A percentile compares a stretch with the other conserved stretches of the same genome.
Evolutionary conservation across 2,888 invertebrate species (phyloP).

Genomic region (Polymixis flavicincta): DNA sequence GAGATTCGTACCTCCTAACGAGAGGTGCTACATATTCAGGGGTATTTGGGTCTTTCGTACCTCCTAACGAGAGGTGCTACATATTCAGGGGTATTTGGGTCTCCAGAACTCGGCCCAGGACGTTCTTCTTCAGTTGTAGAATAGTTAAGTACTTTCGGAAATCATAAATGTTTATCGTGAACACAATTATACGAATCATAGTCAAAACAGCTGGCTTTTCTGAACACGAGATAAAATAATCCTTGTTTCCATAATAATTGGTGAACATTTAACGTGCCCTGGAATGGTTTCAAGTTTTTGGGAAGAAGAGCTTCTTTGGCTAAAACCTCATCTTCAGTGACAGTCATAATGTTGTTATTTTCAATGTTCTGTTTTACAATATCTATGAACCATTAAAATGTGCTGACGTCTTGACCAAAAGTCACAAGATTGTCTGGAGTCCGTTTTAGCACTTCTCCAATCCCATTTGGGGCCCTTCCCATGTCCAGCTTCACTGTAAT

Average conservation of each 20-base stretch:
- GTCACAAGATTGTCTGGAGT: too few species aligned
- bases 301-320: constrained; percentile 1
- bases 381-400: constrained; percentile 3
- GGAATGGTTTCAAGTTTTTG: constrained; percentile 1
- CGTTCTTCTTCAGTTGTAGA: background rate
- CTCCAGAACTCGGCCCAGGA: background rate
- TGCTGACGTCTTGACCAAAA: background rate
- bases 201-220: constrained; percentile 3
- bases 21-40: too few species aligned
- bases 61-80: background rate
- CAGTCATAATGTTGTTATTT: background rate
- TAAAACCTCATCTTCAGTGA: constrained; percentile 1
- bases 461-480: too few species aligned
- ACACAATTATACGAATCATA: background rate
- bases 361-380: constrained; percentile 10
- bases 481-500: too few species aligned
- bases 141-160: background rate
- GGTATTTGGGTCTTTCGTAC: too few species aligned
- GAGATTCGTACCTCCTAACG: too few species aligned
- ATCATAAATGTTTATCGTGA: constrained; percentile 1
- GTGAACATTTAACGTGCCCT: constrained; percentile 2
- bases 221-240: background rate
- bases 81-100: background rate
- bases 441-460: too few species aligned
- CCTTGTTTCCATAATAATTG: background rate